phyloP scores from a whole-genome alignment of 2,113 vertebrate genomes.

The Camelus dromedarius region DNA sequence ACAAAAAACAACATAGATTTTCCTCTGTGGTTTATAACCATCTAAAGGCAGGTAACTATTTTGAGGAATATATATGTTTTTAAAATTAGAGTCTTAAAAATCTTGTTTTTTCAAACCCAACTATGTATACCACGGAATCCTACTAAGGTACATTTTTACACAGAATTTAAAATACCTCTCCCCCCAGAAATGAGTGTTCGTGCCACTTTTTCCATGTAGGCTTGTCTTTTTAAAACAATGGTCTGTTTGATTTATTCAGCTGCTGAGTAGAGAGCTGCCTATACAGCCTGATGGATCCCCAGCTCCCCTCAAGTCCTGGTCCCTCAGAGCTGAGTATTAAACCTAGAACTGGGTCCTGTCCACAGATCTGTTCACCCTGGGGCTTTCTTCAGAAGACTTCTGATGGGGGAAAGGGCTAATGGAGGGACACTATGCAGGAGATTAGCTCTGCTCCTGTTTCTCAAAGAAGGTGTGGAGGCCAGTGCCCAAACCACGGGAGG shows the following conservation, averaged over 20 bases:
- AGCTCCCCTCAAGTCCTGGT: neutral
- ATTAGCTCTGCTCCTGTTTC: neutral
- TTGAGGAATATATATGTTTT: neutral
- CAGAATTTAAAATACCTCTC: neutral
- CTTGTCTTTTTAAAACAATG: neutral
- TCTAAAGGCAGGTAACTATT: neutral
- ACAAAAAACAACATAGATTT: conserved; percentile 23
- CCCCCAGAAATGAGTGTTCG: neutral
- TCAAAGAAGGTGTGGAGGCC: neutral
- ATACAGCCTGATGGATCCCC: neutral
- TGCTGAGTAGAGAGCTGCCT: neutral
- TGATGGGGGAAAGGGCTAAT: neutral
- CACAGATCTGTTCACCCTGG: neutral
- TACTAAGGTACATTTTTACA: neutral
- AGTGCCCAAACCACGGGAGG: neutral
- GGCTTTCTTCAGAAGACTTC: neutral
- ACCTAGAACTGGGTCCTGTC: neutral
- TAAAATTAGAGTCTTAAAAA: neutral
- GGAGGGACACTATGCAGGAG: neutral
- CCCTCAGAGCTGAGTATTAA: neutral
- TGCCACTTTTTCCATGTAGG: neutral
- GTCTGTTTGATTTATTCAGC: neutral
- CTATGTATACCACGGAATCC: neutral
- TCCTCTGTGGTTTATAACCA: neutral
- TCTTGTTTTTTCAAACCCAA: neutral